Base-by-base conservation (phyloP, 1,140 invertebrate genomes). In the Tetranychus urticae region DNA sequence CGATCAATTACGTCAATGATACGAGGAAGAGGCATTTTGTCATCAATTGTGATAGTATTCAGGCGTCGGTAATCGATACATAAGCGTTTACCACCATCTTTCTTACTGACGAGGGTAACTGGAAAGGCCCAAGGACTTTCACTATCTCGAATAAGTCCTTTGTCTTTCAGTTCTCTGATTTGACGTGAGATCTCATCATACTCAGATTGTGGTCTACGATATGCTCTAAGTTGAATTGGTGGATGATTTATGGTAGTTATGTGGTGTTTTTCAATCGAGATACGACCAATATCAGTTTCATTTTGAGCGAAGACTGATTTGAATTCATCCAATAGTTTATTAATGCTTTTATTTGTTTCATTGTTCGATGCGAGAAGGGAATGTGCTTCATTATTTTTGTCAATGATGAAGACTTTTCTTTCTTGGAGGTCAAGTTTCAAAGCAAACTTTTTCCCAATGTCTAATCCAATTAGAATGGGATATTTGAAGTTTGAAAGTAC, bases 1-100 rank as follows among this genome's bases (percentile, higher is more conserved):
- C 46, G 23, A 46, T 56, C 57, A 2, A 61, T 14, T 7, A 67
- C 66, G 33, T 76, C 73, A 12, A 75, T 70, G 33, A 78, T 74
- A 6, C 68, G 48, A 0, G 74, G 77, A 2, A 80, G 62, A 65
- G 78, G 77, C 65, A 72, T 79, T 52, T 64, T 67, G 65, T 79
- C 76, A 52, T 67, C 65, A 0, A 69, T 68, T 0, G 71, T 76
- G 0, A 59, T 67, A 60, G n/a, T 3, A 65, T 79, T 79, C 23
- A 79, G 59, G n/a, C 60, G 52, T 33, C 76, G 52, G 65, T 70
- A 79, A 65, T 79, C 75, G 0, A 77, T 63, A 64, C 70, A 75
- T 63, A 76, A 63, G 61, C 72, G 64, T 42, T 67, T 52, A 1
- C 46, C n/a, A 50, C 73, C 68, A 69, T 77, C 68, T 59, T 71